Evolutionary conservation across 1,140 invertebrate genomes (phyloP), one percentile per base, ranked within the genome.

Genomic region (Berghia stephanieae): DNA sequence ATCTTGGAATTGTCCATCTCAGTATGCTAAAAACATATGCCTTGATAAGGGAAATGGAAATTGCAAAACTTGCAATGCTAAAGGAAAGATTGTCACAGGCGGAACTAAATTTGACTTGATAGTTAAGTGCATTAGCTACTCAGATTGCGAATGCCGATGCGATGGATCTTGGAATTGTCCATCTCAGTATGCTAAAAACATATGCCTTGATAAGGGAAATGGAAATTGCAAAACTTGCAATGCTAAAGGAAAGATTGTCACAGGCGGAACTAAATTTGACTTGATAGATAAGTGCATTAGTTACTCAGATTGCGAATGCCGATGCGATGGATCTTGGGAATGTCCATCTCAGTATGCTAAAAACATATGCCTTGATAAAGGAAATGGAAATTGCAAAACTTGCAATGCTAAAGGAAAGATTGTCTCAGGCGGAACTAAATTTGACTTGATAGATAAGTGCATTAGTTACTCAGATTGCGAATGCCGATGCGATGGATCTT

Each of bases 151-250:
- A 18, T 85, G 84, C 60, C 77, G 66, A 72, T 84, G 84, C 67
- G 81, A 85, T 68, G 84, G 84, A 8, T 80, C 81, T 5, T 81
- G 82, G 74, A 70, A 60, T 46, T 85, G 84, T 66, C 82, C 82
- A 1, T 69, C 66, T 21, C 67, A 78, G 18, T 67, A 76, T 44
- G 81, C 82, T 13, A 70, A 72, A 49, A 77, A 85, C 63, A 81
- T 74, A 0, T 85, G 84, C 44, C 66, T 27, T 18, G 38, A 69
- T 18, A 31, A 36, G 34, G 68, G 68, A 66, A 43, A 67, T 66
- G 16, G 38, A 71, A 42, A 8, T 75, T 46, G 40, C 21, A 52
- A 42, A 27, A 34, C 31, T 31, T 6, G 42, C 6, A 52, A 63
- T 10, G 57, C 10, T 36, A 63, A 24, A 34, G 38, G 31, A 44